Evolutionary conservation across 2,113 vertebrate genomes (phyloP).

Genomic region (Phasianus colchicus): DNA sequence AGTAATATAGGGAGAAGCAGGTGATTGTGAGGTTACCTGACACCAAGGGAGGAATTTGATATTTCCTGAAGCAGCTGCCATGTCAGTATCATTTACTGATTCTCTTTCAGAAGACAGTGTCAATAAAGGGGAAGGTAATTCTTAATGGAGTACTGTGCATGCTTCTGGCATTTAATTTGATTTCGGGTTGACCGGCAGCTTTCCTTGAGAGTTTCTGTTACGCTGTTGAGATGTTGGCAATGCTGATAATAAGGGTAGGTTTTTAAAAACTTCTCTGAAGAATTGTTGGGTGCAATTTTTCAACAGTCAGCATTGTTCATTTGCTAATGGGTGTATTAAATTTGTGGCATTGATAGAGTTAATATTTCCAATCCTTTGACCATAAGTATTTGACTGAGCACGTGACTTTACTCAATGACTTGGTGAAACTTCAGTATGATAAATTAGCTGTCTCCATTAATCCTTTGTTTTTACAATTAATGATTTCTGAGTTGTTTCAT

Average conservation of each 20-base stretch:
- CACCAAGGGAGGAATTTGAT: not conserved
- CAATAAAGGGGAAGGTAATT: not conserved
- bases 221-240: not conserved
- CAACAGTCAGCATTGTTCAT: not conserved
- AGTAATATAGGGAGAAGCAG: not conserved
- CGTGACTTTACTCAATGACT: not conserved
- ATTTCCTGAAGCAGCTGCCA: not conserved
- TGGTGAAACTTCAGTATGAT: not conserved
- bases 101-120: not conserved
- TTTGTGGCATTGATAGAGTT: slow-evolving; percentile 5
- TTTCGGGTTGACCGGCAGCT: not conserved
- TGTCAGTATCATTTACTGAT: not conserved
- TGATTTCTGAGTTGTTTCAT: not conserved
- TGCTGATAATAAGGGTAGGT: not conserved
- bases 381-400: not conserved
- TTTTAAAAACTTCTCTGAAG: not conserved
- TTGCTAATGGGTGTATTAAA: not conserved
- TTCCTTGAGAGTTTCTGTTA: not conserved
- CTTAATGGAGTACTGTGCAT: not conserved
- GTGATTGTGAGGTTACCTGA: not conserved
- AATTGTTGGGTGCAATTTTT: not conserved
- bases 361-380: slow-evolving; percentile 1
- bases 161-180: not conserved
- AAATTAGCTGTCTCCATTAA: not conserved
- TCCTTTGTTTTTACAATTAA: not conserved